Conservation (phyloP, 1,140 invertebrate species). For the Leptopilina clavipes region DNA sequence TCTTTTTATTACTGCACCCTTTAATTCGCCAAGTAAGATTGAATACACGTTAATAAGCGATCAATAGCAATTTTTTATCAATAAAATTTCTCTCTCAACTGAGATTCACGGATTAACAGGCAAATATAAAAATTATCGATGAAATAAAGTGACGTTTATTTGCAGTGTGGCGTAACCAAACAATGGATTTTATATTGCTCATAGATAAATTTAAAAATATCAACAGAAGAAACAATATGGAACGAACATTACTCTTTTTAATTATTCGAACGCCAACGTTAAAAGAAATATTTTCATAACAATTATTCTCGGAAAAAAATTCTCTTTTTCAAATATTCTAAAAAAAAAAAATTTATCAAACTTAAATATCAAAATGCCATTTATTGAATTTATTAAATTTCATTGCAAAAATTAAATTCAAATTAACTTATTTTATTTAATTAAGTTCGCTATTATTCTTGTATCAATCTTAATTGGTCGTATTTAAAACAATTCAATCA, state of each 20-base stretch:
- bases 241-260: background rate
- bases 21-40: background rate
- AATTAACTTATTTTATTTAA: background rate
- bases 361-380: background rate
- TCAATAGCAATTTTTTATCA: background rate
- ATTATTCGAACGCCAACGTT: background rate
- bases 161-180: background rate
- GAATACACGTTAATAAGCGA: background rate
- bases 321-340: background rate
- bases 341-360: background rate
- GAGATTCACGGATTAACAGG: background rate
- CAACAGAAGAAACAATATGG: background rate
- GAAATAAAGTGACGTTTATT: background rate
- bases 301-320: background rate
- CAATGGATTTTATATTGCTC: constrained; percentile 15
- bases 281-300: background rate
- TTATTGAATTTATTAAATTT: background rate
- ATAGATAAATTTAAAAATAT: background rate
- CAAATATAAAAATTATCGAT: background rate
- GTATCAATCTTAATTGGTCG: constrained; percentile 12
- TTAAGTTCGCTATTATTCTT: background rate
- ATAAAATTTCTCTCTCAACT: background rate
- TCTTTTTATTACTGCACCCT: background rate
- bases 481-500: background rate
- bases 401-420: background rate